phyloP scores from a whole-genome alignment of 2,888 invertebrate species.

The Helleia helle region DNA sequence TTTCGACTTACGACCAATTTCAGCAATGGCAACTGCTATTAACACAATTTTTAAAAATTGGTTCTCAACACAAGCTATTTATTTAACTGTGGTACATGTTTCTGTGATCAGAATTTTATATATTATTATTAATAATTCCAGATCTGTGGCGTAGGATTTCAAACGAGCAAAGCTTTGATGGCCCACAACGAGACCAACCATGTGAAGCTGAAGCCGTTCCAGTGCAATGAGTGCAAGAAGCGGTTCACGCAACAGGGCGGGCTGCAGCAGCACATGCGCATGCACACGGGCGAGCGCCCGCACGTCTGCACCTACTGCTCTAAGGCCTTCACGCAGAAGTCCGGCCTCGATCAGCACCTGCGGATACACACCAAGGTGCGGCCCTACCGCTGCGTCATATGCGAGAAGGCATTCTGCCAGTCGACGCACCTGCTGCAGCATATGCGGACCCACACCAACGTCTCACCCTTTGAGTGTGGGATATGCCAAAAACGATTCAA shows the following conservation, averaged over 20 bases:
- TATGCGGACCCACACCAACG: slow-evolving; percentile 61
- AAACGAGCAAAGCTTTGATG: slow-evolving; percentile 31
- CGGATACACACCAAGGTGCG: slow-evolving; percentile 55
- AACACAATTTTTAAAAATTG: too few relatives aligned
- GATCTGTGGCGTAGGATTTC: slow-evolving; percentile 44
- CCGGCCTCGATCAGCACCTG: slow-evolving; percentile 57
- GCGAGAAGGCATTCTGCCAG: slow-evolving; percentile 55
- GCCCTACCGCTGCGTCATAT: slow-evolving; percentile 58
- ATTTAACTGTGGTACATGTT: too few relatives aligned
- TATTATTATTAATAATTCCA: slow-evolving; percentile 18
- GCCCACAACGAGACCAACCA: slow-evolving; percentile 41
- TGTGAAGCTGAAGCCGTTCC: slow-evolving; percentile 46
- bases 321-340: slow-evolving; percentile 62
- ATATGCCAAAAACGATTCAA: slow-evolving; percentile 53
- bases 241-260: slow-evolving; percentile 58
- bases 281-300: slow-evolving; percentile 55
- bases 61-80: background rate
- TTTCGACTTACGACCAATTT: too few relatives aligned
- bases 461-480: slow-evolving; percentile 55
- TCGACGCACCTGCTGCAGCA: slow-evolving; percentile 55
- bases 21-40: too few relatives aligned
- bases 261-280: slow-evolving; percentile 49
- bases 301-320: slow-evolving; percentile 51
- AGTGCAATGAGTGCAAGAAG: slow-evolving; percentile 49
- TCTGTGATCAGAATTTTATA: too few relatives aligned